Base-by-base conservation (phyloP, 2,113 vertebrate genomes). In the Hoplias malabaricus region DNA sequence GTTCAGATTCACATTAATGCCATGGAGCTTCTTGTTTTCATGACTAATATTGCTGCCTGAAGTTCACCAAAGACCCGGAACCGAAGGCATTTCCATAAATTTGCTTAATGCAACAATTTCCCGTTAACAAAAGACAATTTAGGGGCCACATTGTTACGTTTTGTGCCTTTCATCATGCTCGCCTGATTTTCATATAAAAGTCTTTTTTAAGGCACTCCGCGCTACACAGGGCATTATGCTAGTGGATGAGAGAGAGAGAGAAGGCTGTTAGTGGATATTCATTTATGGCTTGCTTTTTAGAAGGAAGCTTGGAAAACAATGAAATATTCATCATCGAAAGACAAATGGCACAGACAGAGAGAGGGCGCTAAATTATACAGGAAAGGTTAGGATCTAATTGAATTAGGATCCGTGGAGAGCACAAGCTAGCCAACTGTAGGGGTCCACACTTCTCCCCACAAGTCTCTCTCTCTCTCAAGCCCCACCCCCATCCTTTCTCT, bases 331-430 rank as follows among this genome's bases (percentile, higher is more conserved):
- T 86, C 71, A 87, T 83, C 67, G 82, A 82, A 89, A 93, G 89
- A 93, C 92, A 93, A 94, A 94, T 87, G 88, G 88, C 86, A 92
- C 86, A 87, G 76, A 89, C 87, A 92, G 92, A 87, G 91, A 92
- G 91, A 93, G 91, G 92, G 88, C 88, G 91, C 87, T 82, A 89
- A 92, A 92, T 93, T 92, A 92, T 92, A 94, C 89, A 92, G 92
- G 91, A 88, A 92, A 92, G 92, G 92, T 94, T 93, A 90, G 85
- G 85, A 88, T 85, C 53, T 94, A 94, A 95, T 94, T 95, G 88
- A 93, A 94, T 92, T 92, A 93, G 88, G 90, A 90, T 90, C 86
- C 91, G 92, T 90, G 90, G 86, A 83, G 92, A 89, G 88, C 89
- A 91, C 86, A 82, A 91, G 87, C 88, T 79, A 88, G 86, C 87